Base-by-base conservation (phyloP, 92 coral and sea anemone species). In the Phymanthus crucifer region DNA sequence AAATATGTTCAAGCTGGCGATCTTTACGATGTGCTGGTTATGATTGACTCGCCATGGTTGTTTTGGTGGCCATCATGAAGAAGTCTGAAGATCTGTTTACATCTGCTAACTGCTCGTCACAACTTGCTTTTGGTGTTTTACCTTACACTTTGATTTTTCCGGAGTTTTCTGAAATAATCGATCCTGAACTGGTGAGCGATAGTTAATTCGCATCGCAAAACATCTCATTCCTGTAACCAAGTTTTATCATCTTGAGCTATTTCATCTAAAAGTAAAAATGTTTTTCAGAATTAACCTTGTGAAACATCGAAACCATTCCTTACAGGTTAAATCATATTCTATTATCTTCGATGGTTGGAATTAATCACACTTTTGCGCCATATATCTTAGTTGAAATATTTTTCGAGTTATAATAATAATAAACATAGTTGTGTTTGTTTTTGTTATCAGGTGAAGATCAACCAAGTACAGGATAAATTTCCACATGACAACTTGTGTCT, bases 401-500 rank as follows among this genome's bases (percentile, higher is more conserved):
- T 61, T 29, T 24, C n/a, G 68, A 14, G 18, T 29, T 8, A 6
- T 27, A 61, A 8, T 61, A 12, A 24, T 50, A 0, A 36, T 50
- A 14, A 1, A 2, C 1, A 1, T 72, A 4, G 36, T 43, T 45
- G 11, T 50, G 37, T 50, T 74, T 32, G 18, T 45, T 58, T 50
- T 7, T 56, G 65, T 74, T 80, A 74, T 8, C 78, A 96, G 99
- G 95, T 94, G 65, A 90, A 92, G 47, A 90, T 96, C 67, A 91
- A 87, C 34, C 94, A 89, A 86, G 93, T 96, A 38, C 99, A 96
- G 80, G 99, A 96, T 73, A 93, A 91, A 73, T 96, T 96, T 69
- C 99, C 99, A 2, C 93, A 94, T 70, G 99, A 96, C 78, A 92
- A 93, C 75, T 85, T 96, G 38, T 87, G 92, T 64, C 89, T 96